phyloP scores from a whole-genome alignment of 2,888 invertebrate genomes.

The Gastracanthus pulcherrimus region DNA sequence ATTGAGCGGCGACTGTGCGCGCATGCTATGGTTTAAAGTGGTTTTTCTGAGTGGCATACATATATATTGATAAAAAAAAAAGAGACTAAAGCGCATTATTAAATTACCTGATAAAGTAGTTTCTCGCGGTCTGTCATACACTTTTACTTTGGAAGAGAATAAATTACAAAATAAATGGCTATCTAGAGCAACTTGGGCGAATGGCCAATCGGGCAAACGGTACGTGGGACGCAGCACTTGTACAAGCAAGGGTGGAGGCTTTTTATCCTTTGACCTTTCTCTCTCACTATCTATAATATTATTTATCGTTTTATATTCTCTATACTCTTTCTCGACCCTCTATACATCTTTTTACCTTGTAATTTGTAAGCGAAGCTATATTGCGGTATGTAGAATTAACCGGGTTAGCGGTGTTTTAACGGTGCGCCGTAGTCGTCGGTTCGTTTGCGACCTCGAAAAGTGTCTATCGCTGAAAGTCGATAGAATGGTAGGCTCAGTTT shows the following conservation, averaged over 20 bases:
- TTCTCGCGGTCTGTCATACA: neutral
- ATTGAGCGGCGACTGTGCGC: slow-evolving; percentile 34
- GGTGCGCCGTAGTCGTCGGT: neutral
- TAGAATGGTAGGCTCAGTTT: too few species aligned
- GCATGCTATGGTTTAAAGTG: slow-evolving; percentile 52
- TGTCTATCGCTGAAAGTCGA: too few species aligned
- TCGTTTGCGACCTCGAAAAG: too few species aligned
- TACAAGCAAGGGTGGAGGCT: slow-evolving; percentile 1
- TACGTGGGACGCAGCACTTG: slow-evolving; percentile 49
- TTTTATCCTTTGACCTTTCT: neutral
- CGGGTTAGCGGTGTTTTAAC: neutral
- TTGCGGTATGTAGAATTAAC: neutral
- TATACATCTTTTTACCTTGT: neutral
- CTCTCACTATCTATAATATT: too few species aligned
- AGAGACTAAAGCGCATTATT: neutral
- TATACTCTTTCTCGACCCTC: neutral
- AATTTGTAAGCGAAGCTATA: neutral
- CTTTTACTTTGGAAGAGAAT: neutral
- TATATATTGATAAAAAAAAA: slow-evolving; percentile 15
- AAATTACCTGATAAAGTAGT: neutral
- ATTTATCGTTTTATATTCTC: too few species aligned
- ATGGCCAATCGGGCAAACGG: slow-evolving; percentile 45
- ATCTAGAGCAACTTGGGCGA: too few species aligned
- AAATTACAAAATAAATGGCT: too few species aligned
- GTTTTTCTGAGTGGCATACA: slow-evolving; percentile 60